phyloP scores from a whole-genome alignment of 2,797 vertebrate species.

The Helicolenus hilgendorfi region DNA sequence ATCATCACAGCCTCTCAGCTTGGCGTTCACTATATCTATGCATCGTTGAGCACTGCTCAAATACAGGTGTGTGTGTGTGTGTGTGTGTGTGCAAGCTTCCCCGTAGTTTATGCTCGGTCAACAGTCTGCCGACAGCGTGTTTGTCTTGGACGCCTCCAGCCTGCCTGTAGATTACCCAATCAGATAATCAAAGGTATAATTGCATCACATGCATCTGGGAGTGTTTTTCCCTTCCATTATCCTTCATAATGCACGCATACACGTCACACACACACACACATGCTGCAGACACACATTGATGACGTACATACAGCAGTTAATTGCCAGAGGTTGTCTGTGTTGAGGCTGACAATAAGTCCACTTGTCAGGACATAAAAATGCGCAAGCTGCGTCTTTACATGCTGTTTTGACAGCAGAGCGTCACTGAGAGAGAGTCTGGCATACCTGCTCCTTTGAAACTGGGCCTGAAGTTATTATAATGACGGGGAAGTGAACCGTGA shows the following conservation, averaged over 20 bases:
- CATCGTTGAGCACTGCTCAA: conserved; percentile 41
- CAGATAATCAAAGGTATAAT: conserved; percentile 84
- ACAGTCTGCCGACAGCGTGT: conserved; percentile 73
- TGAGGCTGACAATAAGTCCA: conserved; percentile 27
- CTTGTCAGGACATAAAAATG: conserved; percentile 14
- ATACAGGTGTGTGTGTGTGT: conserved; percentile 32
- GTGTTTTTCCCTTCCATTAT: conserved; percentile 83
- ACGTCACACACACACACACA: neutral
- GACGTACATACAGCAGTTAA: conserved; percentile 59
- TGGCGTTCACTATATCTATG: conserved; percentile 32
- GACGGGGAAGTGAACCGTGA: conserved; percentile 22
- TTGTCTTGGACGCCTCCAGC: conserved; percentile 80
- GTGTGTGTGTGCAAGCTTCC: conserved; percentile 17
- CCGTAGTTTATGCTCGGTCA: conserved; percentile 69
- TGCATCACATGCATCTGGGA: conserved; percentile 86
- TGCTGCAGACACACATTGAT: conserved; percentile 48
- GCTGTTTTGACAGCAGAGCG: neutral
- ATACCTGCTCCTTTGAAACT: conserved; percentile 37
- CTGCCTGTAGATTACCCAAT: conserved; percentile 83
- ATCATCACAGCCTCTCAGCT: conserved; percentile 13
- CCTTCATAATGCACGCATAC: conserved; percentile 68
- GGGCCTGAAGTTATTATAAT: conserved; percentile 25
- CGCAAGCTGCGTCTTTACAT: conserved; percentile 4
- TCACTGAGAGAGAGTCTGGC: neutral
- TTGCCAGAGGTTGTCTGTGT: conserved; percentile 45